phyloP scores from a whole-genome alignment of 2,888 invertebrate genomes.

The Corbicula japonica region DNA sequence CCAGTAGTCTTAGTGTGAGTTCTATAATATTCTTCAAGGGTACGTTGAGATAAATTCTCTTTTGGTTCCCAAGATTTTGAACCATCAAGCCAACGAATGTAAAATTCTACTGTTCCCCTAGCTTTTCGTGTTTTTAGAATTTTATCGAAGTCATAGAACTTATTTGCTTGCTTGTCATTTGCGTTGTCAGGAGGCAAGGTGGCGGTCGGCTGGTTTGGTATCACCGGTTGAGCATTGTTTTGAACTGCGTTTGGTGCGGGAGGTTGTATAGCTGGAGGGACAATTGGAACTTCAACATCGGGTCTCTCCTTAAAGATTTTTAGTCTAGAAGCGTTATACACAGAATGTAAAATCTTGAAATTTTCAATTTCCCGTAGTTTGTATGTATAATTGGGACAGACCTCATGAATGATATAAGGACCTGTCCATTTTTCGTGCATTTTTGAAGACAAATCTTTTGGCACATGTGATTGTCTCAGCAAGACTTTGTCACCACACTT shows the following conservation, averaged over 20 bases:
- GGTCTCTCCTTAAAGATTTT: conserved; percentile 36
- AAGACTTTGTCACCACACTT: conserved; percentile 43
- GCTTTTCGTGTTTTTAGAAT: neutral
- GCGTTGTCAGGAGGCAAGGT: no score
- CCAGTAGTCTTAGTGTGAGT: conserved; percentile 8
- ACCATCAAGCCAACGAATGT: no score
- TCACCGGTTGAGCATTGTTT: neutral
- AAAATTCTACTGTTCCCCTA: no score
- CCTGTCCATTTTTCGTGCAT: conserved; percentile 43
- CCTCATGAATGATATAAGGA: conserved; percentile 34
- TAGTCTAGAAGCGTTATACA: neutral
- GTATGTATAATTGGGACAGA: conserved; percentile 57
- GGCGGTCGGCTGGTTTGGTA: neutral
- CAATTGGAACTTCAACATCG: neutral
- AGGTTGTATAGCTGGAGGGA: neutral
- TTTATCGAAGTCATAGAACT: neutral
- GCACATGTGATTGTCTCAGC: conserved; percentile 8
- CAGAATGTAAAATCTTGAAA: neutral
- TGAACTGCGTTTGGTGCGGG: neutral
- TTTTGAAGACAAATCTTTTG: conserved; percentile 42
- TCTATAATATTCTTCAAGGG: neutral
- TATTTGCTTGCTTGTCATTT: no score
- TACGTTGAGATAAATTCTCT: no score
- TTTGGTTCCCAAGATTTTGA: no score
- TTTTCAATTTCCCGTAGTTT: conserved; percentile 29